Conservation (phyloP, 2,113 vertebrate genomes). For the Megaceryle maxima region DNA sequence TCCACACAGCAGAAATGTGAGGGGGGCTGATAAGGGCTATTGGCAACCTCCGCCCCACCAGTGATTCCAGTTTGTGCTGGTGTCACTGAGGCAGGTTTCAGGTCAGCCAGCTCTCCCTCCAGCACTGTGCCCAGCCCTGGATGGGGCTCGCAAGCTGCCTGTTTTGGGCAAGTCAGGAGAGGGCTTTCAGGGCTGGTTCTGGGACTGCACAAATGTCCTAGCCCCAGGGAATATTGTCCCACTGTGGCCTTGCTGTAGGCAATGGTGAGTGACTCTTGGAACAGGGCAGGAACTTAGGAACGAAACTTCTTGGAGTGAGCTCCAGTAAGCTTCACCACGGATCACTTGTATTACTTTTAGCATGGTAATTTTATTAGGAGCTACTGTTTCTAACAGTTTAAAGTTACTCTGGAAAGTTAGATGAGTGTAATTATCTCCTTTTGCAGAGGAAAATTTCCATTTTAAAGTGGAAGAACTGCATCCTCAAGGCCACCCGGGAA, state of each 20-base stretch:
- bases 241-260: background rate
- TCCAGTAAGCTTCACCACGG: background rate
- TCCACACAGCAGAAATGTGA: background rate
- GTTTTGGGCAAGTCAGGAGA: background rate
- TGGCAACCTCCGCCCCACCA: background rate
- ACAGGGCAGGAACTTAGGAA: background rate
- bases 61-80: accelerated
- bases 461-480: background rate
- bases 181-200: background rate
- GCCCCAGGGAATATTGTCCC: background rate
- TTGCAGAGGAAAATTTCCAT: background rate
- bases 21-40: background rate
- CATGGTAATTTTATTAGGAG: background rate
- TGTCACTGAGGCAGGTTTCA: background rate
- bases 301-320: background rate
- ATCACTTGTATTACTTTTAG: background rate
- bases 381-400: background rate
- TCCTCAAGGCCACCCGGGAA: background rate
- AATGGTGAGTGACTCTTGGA: background rate
- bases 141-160: accelerated
- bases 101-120: background rate
- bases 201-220: background rate
- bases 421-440: background rate
- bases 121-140: background rate
- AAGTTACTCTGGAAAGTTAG: background rate